phyloP scores from a whole-genome alignment of 2,797 vertebrate species.

The Karalla daura region DNA sequence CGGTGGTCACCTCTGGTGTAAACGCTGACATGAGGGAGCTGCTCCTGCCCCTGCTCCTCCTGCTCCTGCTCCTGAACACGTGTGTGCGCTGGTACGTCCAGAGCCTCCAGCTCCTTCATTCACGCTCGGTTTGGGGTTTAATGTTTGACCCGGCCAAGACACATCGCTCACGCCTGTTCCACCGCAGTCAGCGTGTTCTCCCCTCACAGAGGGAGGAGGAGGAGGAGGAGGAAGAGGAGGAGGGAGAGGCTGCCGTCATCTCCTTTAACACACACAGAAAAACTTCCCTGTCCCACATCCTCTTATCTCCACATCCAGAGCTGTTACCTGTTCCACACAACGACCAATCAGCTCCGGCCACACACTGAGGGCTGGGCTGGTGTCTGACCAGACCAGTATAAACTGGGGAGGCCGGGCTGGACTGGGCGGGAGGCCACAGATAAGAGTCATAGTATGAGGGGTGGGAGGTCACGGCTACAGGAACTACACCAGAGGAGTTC shows the following conservation, averaged over 20 bases:
- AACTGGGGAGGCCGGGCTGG: slow-evolving; percentile 70
- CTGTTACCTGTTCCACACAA: slow-evolving; percentile 65
- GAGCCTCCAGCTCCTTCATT: slow-evolving; percentile 62
- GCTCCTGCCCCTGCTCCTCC: neutral
- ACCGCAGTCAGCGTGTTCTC: slow-evolving; percentile 69
- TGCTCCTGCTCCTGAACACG: slow-evolving; percentile 26
- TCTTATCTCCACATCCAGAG: slow-evolving; percentile 56
- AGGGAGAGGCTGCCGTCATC: slow-evolving; percentile 23
- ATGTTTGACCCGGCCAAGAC: slow-evolving; percentile 78
- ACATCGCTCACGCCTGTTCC: slow-evolving; percentile 70
- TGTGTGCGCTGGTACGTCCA: slow-evolving; percentile 20
- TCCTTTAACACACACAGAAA: neutral
- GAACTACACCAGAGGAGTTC: no score
- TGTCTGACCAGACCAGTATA: slow-evolving; percentile 80
- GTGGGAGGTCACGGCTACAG: slow-evolving; percentile 62
- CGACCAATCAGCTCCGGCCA: slow-evolving; percentile 72
- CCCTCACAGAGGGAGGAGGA: no score
- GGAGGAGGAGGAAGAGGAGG: no score
- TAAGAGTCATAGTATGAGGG: slow-evolving; percentile 67
- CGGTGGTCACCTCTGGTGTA: slow-evolving; percentile 4
- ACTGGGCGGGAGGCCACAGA: slow-evolving; percentile 67
- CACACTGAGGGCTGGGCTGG: slow-evolving; percentile 63
- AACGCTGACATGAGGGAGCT: neutral
- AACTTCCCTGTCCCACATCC: slow-evolving; percentile 51
- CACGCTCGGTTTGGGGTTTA: slow-evolving; percentile 73